phyloP scores from a whole-genome alignment of 1,140 invertebrate species.

The Neuroterus valhalla region DNA sequence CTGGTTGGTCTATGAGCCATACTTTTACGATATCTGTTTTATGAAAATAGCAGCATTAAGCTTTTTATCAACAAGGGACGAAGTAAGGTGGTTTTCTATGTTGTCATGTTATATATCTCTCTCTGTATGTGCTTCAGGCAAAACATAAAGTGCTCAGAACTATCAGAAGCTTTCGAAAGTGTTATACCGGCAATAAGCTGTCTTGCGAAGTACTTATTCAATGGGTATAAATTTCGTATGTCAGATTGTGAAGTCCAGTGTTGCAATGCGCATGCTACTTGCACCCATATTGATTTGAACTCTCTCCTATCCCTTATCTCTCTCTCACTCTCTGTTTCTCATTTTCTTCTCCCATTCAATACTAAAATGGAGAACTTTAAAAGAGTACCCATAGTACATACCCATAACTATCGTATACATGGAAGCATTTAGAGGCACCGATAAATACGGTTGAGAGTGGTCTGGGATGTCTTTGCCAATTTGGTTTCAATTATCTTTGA shows the following conservation, averaged over 20 bases:
- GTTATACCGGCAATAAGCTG: not conserved
- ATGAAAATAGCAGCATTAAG: too few relatives aligned
- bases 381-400: not conserved
- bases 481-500: too few relatives aligned
- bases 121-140: not conserved
- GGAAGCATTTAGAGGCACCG: too few relatives aligned
- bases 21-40: too few relatives aligned
- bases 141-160: not conserved
- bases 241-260: constrained; percentile 29
- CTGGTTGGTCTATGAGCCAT: too few relatives aligned
- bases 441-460: too few relatives aligned
- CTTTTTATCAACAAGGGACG: too few relatives aligned
- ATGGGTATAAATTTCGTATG: constrained; percentile 25
- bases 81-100: too few relatives aligned
- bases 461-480: too few relatives aligned
- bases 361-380: not conserved
- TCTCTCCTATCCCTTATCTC: constrained; percentile 3
- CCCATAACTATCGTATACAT: too few relatives aligned
- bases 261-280: constrained; percentile 64
- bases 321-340: constrained; percentile 25
- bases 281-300: constrained; percentile 64
- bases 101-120: too few relatives aligned
- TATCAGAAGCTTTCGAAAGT: constrained; percentile 9
- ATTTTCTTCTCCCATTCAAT: constrained; percentile 21
- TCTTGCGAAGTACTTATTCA: constrained; percentile 9